Evolutionary conservation across 2,888 invertebrate species (phyloP).

Genomic region (Clusia tigrina): DNA sequence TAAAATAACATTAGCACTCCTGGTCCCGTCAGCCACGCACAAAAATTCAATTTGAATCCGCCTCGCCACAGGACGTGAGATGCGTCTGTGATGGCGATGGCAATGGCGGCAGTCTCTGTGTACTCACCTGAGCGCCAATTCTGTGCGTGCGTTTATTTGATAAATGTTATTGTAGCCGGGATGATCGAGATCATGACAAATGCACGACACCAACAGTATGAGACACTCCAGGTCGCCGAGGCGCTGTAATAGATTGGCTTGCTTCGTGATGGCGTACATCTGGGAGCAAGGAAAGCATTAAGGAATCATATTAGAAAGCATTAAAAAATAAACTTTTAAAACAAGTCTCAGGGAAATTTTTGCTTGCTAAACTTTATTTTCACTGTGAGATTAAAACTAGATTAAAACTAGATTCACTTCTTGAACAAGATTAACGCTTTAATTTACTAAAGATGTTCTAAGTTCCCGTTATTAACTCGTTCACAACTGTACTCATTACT

Average conservation of each 20-base stretch:
- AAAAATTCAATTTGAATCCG: neutral
- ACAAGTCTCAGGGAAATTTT: no score
- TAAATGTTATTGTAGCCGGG: conserved; percentile 82
- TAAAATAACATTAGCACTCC: no score
- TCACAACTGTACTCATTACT: no score
- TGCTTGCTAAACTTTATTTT: no score
- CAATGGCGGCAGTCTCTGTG: neutral
- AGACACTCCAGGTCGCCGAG: conserved; percentile 80
- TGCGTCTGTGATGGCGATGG: neutral
- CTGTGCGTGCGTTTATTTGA: conserved; percentile 84
- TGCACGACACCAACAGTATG: conserved; percentile 78
- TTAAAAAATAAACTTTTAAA: no score
- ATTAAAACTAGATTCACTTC: no score
- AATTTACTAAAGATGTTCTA: no score
- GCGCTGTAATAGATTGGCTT: conserved; percentile 73
- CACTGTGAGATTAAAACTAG: no score
- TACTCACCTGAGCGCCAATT: conserved; percentile 74
- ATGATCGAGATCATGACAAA: conserved; percentile 83
- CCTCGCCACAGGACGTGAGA: neutral
- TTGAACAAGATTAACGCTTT: no score
- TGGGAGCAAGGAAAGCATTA: conserved; percentile 59
- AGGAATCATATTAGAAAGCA: no score
- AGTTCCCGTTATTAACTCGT: no score
- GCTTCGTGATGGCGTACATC: conserved; percentile 84
- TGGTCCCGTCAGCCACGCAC: no score